Evolutionary conservation across 1,140 invertebrate species (phyloP), one percentile per base, ranked within the genome.

Genomic region (Venturia canescens): DNA sequence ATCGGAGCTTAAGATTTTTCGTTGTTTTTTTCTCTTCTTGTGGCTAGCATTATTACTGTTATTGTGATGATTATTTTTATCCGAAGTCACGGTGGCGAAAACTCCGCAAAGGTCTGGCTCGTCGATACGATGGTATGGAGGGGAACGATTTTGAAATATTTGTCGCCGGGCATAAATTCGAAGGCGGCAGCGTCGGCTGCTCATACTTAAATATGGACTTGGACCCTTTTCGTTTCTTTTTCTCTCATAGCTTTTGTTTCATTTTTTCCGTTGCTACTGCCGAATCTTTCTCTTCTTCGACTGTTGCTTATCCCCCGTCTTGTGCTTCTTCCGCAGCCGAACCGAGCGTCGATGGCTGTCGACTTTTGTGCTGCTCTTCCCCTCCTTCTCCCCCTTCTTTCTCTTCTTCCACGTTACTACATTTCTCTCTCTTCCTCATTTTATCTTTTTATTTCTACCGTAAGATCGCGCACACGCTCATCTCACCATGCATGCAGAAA

Each of bases 161-260:
- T 91, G 87, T 90, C 89, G 89, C 89, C 88, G 80, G 70, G 85
- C 89, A 90, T 91, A 91, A 91, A 91, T 91, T 90, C 87, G 87
- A 85, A 86, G 86, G 85, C 88, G 85, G 89, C 83, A 85, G 85
- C 85, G 71, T 57, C 16, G 60, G 86, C 85, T 89, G 86, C 85
- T 89, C 89, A 91, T 90, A 88, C 88, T 91, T 91, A 91, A 91
- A 91, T 91, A 91, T 90, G 86, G 88, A 85, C 86, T 85, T 87
- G 84, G 84, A 80, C 86, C 84, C 87, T 72, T 60, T 75, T 69
- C 9, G 18, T 72, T 75, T 81, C 76, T 44, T 76, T 50, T 75
- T 78, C 23, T 80, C 44, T 60, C 26, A 5, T 23, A 23, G 5
- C 80, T 57, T 57, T 76, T 82, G 23, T 74, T 50, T 60, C 48